Base-by-base conservation (phyloP, 2,888 invertebrate species). In the Tenthredo scrophulariae region DNA sequence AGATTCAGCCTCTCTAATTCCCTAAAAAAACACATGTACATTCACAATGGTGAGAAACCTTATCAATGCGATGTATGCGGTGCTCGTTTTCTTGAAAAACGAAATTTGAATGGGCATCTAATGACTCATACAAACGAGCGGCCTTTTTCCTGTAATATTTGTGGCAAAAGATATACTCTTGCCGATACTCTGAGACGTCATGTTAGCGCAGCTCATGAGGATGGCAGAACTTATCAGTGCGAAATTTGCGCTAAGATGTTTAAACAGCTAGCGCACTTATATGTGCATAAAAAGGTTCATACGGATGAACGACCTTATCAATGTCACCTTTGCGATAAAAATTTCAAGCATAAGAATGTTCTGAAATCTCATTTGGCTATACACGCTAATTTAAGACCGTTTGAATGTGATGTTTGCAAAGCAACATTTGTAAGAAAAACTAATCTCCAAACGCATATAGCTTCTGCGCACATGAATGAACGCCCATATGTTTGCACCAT, bases 361-460 rank as follows among this genome's bases (percentile, higher is more conserved):
- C 90, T 95, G 1, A 93, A 93, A 84, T 93, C 94, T 37, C 94
- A 95, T 87, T 89, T 93, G 40, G 90, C 92, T 0, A 93, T 93
- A 9, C 94, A 94, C 85, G 89, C 94, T 0, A 94, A 93, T 46
- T 89, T 93, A 2, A 91, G 94, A 10, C 92, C 94, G 0, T 94
- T 93, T 87, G 93, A 94, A 54, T 95, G 94, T 87, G 94, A 94
- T 85, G 91, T 93, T 13, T 95, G 95, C 88, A 94, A 94, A n/a
- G 94, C 94, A 4, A 91, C 91, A 0, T 93, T 93, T 85, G 90
- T 91, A 0, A 88, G 92, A 40, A 92, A 92, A 82, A 92, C 91
- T 0, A 91, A 92, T 85, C 50, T 92, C 2, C 91, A 91, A 54
- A 92, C 91, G 10, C 92, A 92, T 82, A 91, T 92, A n/a, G 87